Evolutionary conservation across 1,140 invertebrate species (phyloP).

Genomic region (Platyura marginata): DNA sequence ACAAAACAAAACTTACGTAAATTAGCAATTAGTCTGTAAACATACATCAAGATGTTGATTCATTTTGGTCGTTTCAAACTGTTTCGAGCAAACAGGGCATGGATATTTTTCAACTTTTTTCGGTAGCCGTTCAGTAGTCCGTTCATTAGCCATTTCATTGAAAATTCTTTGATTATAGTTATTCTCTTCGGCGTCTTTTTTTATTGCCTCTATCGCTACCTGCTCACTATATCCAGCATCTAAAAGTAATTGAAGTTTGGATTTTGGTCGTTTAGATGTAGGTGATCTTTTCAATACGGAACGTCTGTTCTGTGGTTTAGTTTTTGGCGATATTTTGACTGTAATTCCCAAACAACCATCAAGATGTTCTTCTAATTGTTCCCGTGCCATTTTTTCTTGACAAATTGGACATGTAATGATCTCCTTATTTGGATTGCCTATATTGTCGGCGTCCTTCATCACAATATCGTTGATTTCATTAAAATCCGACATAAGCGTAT

Average conservation of each 20-base stretch:
- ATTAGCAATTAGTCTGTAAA: slow-evolving; percentile 13
- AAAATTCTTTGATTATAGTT: slow-evolving; percentile 2
- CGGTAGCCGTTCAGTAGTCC: slow-evolving; percentile 8
- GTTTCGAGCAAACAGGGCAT: slow-evolving; percentile 42
- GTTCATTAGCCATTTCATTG: slow-evolving; percentile 6
- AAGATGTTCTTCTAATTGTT: slow-evolving; percentile 13
- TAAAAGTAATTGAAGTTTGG: neutral
- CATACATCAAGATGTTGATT: slow-evolving; percentile 43
- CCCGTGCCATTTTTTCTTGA: slow-evolving; percentile 12
- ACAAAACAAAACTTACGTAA: too few relatives aligned
- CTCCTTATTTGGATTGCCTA: slow-evolving; percentile 9
- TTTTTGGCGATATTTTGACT: slow-evolving; percentile 8
- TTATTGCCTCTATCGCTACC: slow-evolving; percentile 7
- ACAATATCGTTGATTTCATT: slow-evolving; percentile 1
- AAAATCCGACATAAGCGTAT: neutral
- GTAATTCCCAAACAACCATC: slow-evolving; percentile 17
- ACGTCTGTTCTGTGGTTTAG: slow-evolving; percentile 3
- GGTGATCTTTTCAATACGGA: neutral
- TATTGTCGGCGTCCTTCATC: slow-evolving; percentile 3
- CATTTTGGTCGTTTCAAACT: slow-evolving; percentile 27
- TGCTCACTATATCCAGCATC: slow-evolving; percentile 10
- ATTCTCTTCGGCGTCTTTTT: slow-evolving; percentile 6
- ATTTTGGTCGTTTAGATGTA: neutral
- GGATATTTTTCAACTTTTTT: slow-evolving; percentile 9
- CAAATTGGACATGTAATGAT: slow-evolving; percentile 26